These are phyloP conservation scores for Cariama cristata DNA, from an alignment of 2,113 vertebrate species.

Conservation along the genomic window DNA sequence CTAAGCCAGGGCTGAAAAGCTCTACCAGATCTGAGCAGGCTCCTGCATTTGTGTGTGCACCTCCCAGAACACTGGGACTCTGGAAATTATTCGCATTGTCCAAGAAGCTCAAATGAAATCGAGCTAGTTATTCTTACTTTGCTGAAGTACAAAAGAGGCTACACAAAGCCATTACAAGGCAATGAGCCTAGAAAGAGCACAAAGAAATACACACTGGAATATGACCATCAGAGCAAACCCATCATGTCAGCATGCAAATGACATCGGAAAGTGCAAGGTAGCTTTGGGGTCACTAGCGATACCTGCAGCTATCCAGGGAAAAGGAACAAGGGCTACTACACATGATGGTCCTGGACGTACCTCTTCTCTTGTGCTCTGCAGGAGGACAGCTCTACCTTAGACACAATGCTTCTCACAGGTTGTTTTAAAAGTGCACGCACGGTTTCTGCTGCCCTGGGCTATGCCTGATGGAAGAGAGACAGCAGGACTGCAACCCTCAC, in stretches of 20 bases:
- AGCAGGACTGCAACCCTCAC: not conserved
- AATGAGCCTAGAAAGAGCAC: not conserved
- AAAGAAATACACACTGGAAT: not conserved
- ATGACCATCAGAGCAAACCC: not conserved
- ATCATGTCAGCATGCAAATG: not conserved
- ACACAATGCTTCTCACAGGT: not conserved
- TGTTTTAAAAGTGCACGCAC: not conserved
- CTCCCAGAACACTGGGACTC: not conserved
- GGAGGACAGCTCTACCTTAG: not conserved
- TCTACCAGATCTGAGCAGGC: not conserved
- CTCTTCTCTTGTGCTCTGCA: not conserved
- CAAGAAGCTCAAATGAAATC: not conserved
- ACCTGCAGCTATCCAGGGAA: not conserved
- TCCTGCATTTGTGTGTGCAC: not conserved
- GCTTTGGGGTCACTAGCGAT: not conserved
- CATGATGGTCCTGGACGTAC: accelerated
- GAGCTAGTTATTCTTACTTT: not conserved
- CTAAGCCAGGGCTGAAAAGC: not conserved
- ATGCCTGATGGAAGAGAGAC: not conserved
- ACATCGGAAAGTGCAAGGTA: accelerated
- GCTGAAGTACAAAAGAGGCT: not conserved
- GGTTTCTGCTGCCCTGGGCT: not conserved
- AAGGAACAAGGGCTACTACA: not conserved
- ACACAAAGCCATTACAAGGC: not conserved
- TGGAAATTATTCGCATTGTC: not conserved